Evolutionary conservation across 2,888 invertebrate genomes (phyloP).

Genomic region (Yponomeuta malinellus): DNA sequence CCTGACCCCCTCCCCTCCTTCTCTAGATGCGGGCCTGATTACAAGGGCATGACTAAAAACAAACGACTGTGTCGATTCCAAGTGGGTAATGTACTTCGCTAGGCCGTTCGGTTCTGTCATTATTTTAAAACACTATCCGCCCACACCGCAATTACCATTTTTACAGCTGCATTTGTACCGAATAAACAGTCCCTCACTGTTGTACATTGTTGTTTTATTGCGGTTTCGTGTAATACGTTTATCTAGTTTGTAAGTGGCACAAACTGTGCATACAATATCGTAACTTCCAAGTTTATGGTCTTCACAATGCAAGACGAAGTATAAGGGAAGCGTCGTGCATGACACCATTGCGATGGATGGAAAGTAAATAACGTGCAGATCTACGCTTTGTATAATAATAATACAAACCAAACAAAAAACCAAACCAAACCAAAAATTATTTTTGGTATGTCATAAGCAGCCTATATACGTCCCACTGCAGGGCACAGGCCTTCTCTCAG

Average conservation of each 20-base stretch:
- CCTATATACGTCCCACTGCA: no score
- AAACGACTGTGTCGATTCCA: no score
- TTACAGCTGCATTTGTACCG: conserved; percentile 42
- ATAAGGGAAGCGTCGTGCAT: neutral
- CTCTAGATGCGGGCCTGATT: no score
- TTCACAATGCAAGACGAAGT: neutral
- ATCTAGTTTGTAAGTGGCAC: conserved; percentile 44
- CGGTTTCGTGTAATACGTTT: conserved; percentile 19
- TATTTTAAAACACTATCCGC: conserved; percentile 32
- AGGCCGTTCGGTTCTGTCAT: neutral
- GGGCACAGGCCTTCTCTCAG: no score
- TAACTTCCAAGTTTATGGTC: neutral
- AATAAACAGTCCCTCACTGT: conserved; percentile 38
- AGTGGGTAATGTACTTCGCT: no score
- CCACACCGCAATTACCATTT: conserved; percentile 56
- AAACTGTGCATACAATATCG: neutral
- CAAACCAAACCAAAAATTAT: no score
- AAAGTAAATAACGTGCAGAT: neutral
- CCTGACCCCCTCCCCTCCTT: no score
- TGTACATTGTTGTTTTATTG: conserved; percentile 49
- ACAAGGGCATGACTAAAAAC: no score
- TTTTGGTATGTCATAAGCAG: no score
- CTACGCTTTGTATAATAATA: no score
- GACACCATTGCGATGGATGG: neutral
- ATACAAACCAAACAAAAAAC: no score